Evolutionary conservation across 2,888 invertebrate genomes (phyloP).

Genomic region (Eilema sororculum): DNA sequence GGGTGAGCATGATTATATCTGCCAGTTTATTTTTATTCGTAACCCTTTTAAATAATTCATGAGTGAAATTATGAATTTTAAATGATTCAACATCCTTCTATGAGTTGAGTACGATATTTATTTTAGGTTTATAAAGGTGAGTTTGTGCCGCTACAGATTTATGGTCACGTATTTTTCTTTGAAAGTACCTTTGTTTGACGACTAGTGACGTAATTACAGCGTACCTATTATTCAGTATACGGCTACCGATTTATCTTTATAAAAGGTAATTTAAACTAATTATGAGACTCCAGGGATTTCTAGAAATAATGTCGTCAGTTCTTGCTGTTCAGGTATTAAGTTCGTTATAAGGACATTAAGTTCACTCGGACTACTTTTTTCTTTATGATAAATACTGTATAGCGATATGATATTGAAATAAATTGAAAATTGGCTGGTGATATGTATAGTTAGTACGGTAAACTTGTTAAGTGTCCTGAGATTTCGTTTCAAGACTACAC

Average conservation of each 20-base stretch:
- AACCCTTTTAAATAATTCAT: too few relatives aligned
- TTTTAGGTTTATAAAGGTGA: conserved; percentile 18
- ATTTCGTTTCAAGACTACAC: too few relatives aligned
- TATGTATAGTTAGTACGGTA: too few relatives aligned
- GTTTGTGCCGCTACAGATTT: conserved; percentile 20
- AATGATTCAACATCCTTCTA: background rate
- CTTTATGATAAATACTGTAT: background rate
- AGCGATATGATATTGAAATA: background rate
- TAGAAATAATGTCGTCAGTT: background rate
- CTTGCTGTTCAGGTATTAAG: background rate
- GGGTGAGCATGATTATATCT: too few relatives aligned
- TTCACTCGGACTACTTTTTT: background rate
- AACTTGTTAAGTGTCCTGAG: too few relatives aligned
- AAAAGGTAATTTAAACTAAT: conserved; percentile 29
- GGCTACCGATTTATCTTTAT: conserved; percentile 26
- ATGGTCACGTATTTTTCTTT: conserved; percentile 34
- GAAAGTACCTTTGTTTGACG: conserved; percentile 24
- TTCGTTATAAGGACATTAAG: background rate
- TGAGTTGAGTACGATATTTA: conserved; percentile 27
- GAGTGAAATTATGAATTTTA: too few relatives aligned
- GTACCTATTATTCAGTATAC: conserved; percentile 26
- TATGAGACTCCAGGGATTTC: conserved; percentile 16
- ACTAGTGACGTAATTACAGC: conserved; percentile 18
- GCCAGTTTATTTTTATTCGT: too few relatives aligned
- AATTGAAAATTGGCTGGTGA: too few relatives aligned